These are phyloP conservation scores for Teleiodes luculella DNA, from an alignment of 2,888 invertebrate species.

Conservation along the genomic window DNA sequence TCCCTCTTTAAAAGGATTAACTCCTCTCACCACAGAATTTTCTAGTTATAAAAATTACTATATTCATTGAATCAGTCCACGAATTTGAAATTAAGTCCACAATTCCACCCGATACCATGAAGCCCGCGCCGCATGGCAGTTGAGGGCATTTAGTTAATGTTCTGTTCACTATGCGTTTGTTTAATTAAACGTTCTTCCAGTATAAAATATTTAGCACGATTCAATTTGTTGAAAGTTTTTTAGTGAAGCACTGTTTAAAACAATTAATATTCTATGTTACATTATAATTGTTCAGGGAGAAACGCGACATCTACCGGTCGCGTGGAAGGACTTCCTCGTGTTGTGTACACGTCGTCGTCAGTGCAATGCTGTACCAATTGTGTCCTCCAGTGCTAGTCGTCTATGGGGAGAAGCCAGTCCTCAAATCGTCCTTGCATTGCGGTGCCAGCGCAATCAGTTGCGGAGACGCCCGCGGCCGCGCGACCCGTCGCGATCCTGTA, in stretches of 20 bases:
- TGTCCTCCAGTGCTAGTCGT: conserved; percentile 69
- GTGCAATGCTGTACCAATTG: conserved; percentile 69
- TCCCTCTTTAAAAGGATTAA: conserved; percentile 68
- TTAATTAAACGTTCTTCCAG: conserved; percentile 71
- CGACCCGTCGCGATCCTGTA: conserved; percentile 70
- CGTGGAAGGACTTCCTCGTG: conserved; percentile 48
- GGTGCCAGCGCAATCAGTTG: conserved; percentile 56
- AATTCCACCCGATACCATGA: conserved; percentile 61
- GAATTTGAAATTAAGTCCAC: conserved; percentile 77
- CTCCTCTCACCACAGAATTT: conserved; percentile 77
- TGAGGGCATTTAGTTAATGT: conserved; percentile 62
- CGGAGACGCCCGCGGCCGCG: conserved; percentile 71
- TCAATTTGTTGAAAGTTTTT: conserved; percentile 74
- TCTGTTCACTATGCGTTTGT: conserved; percentile 75
- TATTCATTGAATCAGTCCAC: conserved; percentile 73
- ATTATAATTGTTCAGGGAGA: conserved; percentile 67
- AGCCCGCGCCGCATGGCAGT: conserved; percentile 48
- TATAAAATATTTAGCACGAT: conserved; percentile 76
- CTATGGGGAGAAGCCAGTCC: conserved; percentile 78
- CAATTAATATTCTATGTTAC: conserved; percentile 70
- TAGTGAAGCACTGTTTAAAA: conserved; percentile 76
- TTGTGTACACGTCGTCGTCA: conserved; percentile 42
- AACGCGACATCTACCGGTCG: too few species aligned
- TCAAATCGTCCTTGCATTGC: conserved; percentile 54
- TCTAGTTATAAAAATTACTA: conserved; percentile 75